phyloP scores from a whole-genome alignment of 2,888 invertebrate genomes.

The Drosophila mimica region DNA sequence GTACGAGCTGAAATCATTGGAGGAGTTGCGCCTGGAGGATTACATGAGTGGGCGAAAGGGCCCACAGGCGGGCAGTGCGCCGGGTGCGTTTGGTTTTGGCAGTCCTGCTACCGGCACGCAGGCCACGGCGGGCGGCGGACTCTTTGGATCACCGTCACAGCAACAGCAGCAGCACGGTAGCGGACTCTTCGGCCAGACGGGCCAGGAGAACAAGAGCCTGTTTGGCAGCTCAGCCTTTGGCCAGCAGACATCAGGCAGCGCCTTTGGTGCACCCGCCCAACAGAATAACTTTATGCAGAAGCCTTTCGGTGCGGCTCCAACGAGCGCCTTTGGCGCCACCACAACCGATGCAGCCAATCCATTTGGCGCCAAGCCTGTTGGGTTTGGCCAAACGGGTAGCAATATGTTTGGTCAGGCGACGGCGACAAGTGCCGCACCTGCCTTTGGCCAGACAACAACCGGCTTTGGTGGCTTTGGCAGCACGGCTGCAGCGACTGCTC shows the following conservation, averaged over 20 bases:
- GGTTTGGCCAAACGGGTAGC: slow-evolving; percentile 86
- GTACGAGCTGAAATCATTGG: slow-evolving; percentile 96
- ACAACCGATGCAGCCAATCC: slow-evolving; percentile 81
- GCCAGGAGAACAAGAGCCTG: slow-evolving; percentile 87
- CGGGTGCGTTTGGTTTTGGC: slow-evolving; percentile 86
- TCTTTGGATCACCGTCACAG: slow-evolving; percentile 86
- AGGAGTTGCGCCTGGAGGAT: slow-evolving; percentile 97
- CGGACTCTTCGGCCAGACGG: slow-evolving; percentile 86
- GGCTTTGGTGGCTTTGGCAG: slow-evolving; percentile 85
- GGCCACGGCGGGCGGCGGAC: slow-evolving; percentile 81
- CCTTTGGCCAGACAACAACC: slow-evolving; percentile 81
- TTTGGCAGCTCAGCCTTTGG: slow-evolving; percentile 86
- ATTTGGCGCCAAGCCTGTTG: slow-evolving; percentile 82
- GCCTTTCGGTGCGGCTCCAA: slow-evolving; percentile 86
- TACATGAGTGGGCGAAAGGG: slow-evolving; percentile 96
- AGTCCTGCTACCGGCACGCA: slow-evolving; percentile 86
- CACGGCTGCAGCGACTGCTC: slow-evolving; percentile 53
- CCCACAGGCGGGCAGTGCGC: slow-evolving; percentile 84
- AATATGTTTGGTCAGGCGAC: slow-evolving; percentile 86
- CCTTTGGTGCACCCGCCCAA: slow-evolving; percentile 86
- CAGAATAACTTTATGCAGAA: slow-evolving; percentile 89
- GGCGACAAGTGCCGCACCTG: slow-evolving; percentile 87
- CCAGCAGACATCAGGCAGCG: slow-evolving; percentile 83
- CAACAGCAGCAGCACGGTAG: slow-evolving; percentile 85
- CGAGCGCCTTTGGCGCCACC: slow-evolving; percentile 80